Percentiles rank a stretch among this genome's conserved stretches.
These are phyloP conservation scores for Trematomus bernacchii DNA, from an alignment of 2,797 vertebrate species.

Conservation along the genomic window DNA sequence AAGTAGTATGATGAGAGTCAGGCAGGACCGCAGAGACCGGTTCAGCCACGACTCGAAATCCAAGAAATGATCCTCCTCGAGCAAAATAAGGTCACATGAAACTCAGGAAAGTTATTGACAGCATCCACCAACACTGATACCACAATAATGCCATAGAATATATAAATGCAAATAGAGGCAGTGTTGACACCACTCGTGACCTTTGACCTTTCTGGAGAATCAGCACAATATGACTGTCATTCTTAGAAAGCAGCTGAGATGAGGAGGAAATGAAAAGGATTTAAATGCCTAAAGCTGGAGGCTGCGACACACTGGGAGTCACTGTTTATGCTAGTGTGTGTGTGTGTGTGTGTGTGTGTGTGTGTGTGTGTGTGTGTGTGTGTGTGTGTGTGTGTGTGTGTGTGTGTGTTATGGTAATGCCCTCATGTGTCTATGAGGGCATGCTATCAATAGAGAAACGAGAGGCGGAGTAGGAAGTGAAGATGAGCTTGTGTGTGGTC, in stretches of 20 bases:
- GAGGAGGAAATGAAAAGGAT: conserved; percentile 45
- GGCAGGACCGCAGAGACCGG: too few species aligned
- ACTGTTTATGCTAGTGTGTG: too few species aligned
- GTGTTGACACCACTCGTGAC: conserved; percentile 26
- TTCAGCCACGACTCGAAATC: too few species aligned
- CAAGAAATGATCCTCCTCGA: neutral
- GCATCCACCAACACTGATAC: neutral
- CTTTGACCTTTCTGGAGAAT: conserved; percentile 42
- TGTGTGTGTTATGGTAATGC: too few species aligned
- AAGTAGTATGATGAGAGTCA: too few species aligned
- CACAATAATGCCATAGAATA: conserved; percentile 12
- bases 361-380: too few species aligned
- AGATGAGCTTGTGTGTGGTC: conserved; percentile 31
- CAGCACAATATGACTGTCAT: neutral
- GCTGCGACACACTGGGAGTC: too few species aligned
- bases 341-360: too few species aligned
- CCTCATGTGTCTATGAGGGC: conserved; percentile 2
- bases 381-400: too few species aligned
- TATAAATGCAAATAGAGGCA: conserved; percentile 16
- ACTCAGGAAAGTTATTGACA: neutral
- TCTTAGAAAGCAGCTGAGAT: conserved; percentile 26
- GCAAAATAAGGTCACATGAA: neutral
- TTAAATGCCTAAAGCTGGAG: too few species aligned
- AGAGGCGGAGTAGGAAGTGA: neutral
- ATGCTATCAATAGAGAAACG: conserved; percentile 11